phyloP scores from a whole-genome alignment of 2,113 vertebrate species.

The Empidonax traillii region DNA sequence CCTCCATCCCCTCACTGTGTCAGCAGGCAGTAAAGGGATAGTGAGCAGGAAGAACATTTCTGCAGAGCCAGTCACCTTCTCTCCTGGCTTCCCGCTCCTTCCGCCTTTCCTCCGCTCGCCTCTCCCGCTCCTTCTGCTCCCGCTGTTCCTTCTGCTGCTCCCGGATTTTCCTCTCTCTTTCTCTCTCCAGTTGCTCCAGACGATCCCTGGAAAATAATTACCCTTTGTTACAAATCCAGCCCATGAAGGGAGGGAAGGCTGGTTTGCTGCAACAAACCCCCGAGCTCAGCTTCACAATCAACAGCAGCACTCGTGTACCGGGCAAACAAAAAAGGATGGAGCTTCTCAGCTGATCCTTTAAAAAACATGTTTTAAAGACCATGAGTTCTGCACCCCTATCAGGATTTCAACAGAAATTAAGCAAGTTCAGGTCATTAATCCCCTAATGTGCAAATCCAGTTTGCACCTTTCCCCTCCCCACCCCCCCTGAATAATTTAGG shows the following conservation, averaged over 20 bases:
- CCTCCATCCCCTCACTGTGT: fast-evolving
- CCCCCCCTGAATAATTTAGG: neutral
- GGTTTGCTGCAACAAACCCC: neutral
- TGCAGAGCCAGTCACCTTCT: slow-evolving; percentile 76
- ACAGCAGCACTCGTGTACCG: fast-evolving
- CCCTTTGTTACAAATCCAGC: neutral
- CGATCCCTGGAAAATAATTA: slow-evolving; percentile 83
- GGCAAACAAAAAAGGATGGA: fast-evolving
- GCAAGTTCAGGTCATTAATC: neutral
- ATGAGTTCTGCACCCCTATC: neutral
- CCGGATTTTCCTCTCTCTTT: slow-evolving; percentile 87
- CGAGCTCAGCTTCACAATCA: too few relatives aligned
- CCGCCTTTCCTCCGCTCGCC: slow-evolving; percentile 87
- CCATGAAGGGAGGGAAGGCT: neutral
- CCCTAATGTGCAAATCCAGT: neutral
- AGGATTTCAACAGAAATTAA: neutral
- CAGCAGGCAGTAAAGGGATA: neutral
- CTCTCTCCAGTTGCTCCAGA: slow-evolving; percentile 92
- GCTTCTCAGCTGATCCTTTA: neutral
- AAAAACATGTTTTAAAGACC: neutral
- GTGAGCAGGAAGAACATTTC: neutral
- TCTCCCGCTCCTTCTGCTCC: slow-evolving; percentile 89
- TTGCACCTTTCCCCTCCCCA: fast-evolving
- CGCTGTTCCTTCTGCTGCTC: slow-evolving; percentile 95
- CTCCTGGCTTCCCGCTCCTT: slow-evolving; percentile 87